These are phyloP conservation scores for Typhlomys cinereus DNA, from an alignment of 2,113 vertebrate species.

Conservation along the genomic window DNA sequence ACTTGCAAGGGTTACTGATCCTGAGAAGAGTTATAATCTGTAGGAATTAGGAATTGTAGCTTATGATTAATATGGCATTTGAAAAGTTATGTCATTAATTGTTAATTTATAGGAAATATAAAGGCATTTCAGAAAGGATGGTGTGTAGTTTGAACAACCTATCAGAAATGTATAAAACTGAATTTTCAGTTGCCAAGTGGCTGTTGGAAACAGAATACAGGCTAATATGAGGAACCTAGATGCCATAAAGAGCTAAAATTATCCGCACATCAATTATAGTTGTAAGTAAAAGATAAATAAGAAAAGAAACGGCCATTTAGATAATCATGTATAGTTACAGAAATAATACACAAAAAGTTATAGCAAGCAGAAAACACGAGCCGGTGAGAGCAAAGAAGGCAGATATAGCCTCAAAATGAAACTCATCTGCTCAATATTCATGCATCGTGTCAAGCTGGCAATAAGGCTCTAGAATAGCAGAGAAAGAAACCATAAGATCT, in stretches of 20 bases:
- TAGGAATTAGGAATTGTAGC: background rate
- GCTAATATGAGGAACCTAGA: background rate
- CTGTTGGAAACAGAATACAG: background rate
- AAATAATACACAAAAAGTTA: background rate
- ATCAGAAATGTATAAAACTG: constrained; percentile 31
- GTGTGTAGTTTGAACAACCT: background rate
- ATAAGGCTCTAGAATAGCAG: background rate
- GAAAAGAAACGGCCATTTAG: background rate
- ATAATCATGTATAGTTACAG: background rate
- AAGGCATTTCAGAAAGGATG: background rate
- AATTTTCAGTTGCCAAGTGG: constrained; percentile 19
- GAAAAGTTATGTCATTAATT: background rate
- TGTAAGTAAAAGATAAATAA: constrained; percentile 12
- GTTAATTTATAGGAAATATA: background rate
- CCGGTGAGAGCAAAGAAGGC: background rate
- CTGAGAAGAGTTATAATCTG: background rate
- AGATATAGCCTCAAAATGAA: constrained; percentile 12
- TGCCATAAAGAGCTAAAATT: background rate
- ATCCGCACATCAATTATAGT: background rate
- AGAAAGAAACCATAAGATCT: background rate
- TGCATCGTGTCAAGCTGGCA: background rate
- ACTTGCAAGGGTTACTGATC: no score
- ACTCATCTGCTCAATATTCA: background rate
- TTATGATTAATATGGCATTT: background rate
- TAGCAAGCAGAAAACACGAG: fast-evolving